phyloP scores from a whole-genome alignment of 2,888 invertebrate species.

The Drosophila mimica region DNA sequence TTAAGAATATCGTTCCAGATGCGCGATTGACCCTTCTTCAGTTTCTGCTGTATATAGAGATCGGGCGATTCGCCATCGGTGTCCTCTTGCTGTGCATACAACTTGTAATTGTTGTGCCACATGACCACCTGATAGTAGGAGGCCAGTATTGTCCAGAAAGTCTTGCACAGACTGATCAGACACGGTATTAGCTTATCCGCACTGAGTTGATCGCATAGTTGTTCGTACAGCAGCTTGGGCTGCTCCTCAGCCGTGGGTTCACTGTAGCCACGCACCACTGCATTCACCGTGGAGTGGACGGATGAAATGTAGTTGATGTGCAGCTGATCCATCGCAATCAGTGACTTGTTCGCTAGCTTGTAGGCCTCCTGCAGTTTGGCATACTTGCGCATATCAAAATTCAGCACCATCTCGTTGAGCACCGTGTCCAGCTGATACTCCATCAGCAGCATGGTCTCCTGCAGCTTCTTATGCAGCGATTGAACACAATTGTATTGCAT shows the following conservation, averaged over 20 bases:
- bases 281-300: constrained; percentile 92
- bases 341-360: constrained; percentile 94
- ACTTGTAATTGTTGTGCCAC: constrained; percentile 85
- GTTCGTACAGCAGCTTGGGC: constrained; percentile 91
- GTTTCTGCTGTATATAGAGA: constrained; percentile 93
- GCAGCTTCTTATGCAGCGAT: constrained; percentile 93
- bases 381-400: constrained; percentile 92
- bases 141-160: constrained; percentile 91
- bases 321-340: constrained; percentile 96
- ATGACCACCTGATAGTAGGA: constrained; percentile 89
- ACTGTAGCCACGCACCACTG: constrained; percentile 86
- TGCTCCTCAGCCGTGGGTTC: constrained; percentile 85
- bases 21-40: constrained; percentile 93
- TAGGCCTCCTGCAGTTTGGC: constrained; percentile 95
- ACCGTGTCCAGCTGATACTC: constrained; percentile 96
- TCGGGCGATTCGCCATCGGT: constrained; percentile 87
- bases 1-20: constrained; percentile 98
- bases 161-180: constrained; percentile 93
- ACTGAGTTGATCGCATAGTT: constrained; percentile 88
- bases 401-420: constrained; percentile 89
- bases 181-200: constrained; percentile 87
- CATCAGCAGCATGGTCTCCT: constrained; percentile 95
- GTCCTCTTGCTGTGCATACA: constrained; percentile 78
- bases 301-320: constrained; percentile 98
- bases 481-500: constrained; percentile 96